A percentile compares a stretch with the other conserved stretches of the same genome.
Evolutionary conservation across 2,888 invertebrate species (phyloP).

Genomic region (Podotricha telesiphe): DNA sequence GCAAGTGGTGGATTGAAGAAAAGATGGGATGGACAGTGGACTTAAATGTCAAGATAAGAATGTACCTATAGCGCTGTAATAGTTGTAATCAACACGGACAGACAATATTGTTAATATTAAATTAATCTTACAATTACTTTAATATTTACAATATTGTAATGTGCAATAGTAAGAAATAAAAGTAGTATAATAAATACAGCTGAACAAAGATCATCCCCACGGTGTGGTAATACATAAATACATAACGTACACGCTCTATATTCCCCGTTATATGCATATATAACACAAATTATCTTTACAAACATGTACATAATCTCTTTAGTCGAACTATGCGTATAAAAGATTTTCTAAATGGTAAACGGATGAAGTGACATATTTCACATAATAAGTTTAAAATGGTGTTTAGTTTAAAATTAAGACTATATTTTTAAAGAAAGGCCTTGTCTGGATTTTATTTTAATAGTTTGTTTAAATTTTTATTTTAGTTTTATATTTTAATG

Average conservation of each 20-base stretch:
- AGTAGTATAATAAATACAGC: too few relatives aligned
- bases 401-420: too few relatives aligned
- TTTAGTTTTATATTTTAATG: too few relatives aligned
- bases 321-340: slow-evolving; percentile 2
- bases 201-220: too few relatives aligned
- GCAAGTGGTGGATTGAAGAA: neutral
- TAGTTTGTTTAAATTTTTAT: too few relatives aligned
- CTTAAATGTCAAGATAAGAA: neutral
- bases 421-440: too few relatives aligned
- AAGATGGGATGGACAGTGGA: neutral
- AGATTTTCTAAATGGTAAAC: neutral
- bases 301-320: neutral
- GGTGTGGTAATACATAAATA: neutral
- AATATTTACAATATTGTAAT: too few relatives aligned
- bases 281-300: neutral
- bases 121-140: too few relatives aligned
- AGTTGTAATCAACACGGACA: too few relatives aligned
- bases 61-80: neutral
- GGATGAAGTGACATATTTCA: neutral
- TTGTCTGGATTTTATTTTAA: too few relatives aligned
- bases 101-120: too few relatives aligned
- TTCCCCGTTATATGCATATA: slow-evolving; percentile 10
- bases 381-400: neutral
- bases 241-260: slow-evolving; percentile 1
- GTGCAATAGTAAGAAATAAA: too few relatives aligned